Conservation (phyloP, 2,888 invertebrate species). For the Tachina grossa region DNA sequence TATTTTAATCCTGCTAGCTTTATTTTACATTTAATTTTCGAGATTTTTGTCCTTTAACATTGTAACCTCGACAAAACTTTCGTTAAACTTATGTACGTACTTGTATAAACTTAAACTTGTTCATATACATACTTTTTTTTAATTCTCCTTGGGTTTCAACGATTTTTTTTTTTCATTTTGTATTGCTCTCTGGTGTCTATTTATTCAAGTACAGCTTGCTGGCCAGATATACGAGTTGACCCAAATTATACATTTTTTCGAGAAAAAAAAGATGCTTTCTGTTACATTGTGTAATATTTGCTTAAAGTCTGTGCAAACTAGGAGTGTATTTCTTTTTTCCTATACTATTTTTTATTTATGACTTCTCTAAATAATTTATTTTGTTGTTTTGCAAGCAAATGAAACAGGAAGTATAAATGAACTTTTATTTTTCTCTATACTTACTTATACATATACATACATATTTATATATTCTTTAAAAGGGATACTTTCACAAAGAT, state of each 20-base stretch:
- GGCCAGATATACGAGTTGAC: slow-evolving; percentile 62
- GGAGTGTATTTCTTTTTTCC: background rate
- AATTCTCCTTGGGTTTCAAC: slow-evolving; percentile 17
- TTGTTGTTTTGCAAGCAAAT: slow-evolving; percentile 19
- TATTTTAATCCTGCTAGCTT: background rate
- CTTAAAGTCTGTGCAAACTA: slow-evolving; percentile 61
- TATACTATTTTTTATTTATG: slow-evolving; percentile 47
- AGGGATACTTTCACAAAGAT: slow-evolving; percentile 5
- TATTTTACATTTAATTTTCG: slow-evolving; percentile 27
- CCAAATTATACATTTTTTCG: slow-evolving; percentile 49
- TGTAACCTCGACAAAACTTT: slow-evolving; percentile 55
- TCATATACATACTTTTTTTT: background rate
- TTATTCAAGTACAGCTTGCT: slow-evolving; percentile 63
- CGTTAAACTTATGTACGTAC: slow-evolving; percentile 7
- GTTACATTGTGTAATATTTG: slow-evolving; percentile 48
- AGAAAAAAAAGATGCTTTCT: slow-evolving; percentile 8
- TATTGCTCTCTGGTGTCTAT: slow-evolving; percentile 53
- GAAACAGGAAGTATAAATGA: slow-evolving; percentile 40
- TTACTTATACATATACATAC: too few relatives aligned
- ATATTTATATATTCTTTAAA: background rate
- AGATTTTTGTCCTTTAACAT: slow-evolving; percentile 60
- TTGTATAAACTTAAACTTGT: background rate
- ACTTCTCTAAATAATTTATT: slow-evolving; percentile 41
- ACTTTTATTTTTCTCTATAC: slow-evolving; percentile 17
- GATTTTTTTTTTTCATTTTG: slow-evolving; percentile 18